Evolutionary conservation across 2,888 invertebrate genomes (phyloP).

Genomic region (Neoscelio sp.): DNA sequence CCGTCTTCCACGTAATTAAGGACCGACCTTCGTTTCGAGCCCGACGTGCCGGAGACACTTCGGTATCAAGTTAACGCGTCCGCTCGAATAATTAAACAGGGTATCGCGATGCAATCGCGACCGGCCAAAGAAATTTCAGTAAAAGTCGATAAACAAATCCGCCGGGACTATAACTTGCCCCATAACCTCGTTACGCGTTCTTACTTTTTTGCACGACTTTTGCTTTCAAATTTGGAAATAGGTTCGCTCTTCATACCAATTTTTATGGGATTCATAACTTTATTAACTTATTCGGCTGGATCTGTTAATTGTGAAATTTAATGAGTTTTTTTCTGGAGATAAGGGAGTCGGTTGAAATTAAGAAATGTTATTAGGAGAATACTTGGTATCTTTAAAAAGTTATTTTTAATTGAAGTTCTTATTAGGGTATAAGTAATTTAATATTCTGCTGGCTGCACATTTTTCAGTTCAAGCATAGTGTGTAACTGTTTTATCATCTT

Average conservation of each 20-base stretch:
- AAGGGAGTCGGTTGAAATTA: not conserved
- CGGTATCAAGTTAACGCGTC: conserved; percentile 71
- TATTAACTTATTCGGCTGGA: conserved; percentile 35
- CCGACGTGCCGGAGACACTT: conserved; percentile 68
- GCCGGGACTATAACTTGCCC: conserved; percentile 5
- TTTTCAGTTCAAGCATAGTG: too few relatives aligned
- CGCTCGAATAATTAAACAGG: conserved; percentile 64
- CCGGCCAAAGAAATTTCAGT: conserved; percentile 10
- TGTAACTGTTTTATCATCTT: too few relatives aligned
- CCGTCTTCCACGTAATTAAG: conserved; percentile 66
- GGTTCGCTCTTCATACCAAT: conserved; percentile 6
- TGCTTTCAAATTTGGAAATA: not conserved
- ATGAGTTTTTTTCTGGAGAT: conserved; percentile 5
- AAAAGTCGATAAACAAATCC: conserved; percentile 30
- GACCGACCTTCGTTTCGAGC: conserved; percentile 58
- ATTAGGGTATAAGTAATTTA: too few relatives aligned
- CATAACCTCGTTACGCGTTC: conserved; percentile 19
- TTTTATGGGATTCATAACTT: conserved; percentile 39
- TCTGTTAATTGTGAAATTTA: too few relatives aligned
- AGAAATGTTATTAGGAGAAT: too few relatives aligned
- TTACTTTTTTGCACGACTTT: conserved; percentile 17
- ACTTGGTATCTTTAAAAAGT: too few relatives aligned
- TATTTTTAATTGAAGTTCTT: too few relatives aligned
- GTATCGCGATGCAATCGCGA: conserved; percentile 55
- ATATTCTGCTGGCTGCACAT: too few relatives aligned